Evolutionary conservation across 2,888 invertebrate species (phyloP).

Genomic region (Amblyjoppa proteus): DNA sequence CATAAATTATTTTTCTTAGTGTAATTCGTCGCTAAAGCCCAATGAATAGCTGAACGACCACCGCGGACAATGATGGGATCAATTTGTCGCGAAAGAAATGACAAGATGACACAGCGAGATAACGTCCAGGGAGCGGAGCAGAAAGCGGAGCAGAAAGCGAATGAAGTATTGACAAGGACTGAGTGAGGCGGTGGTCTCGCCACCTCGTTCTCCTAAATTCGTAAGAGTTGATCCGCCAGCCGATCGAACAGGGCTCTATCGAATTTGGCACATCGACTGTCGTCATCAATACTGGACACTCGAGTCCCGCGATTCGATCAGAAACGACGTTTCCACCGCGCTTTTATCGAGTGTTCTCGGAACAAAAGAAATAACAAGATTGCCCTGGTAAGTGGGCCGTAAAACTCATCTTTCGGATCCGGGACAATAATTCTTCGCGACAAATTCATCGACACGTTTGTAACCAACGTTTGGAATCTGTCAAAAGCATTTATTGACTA

Average conservation of each 20-base stretch:
- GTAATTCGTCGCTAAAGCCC: neutral
- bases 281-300: slow-evolving; percentile 40
- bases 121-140: slow-evolving; percentile 11
- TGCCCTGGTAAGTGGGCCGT: slow-evolving; percentile 12
- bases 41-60: slow-evolving; percentile 1
- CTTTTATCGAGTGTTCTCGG: slow-evolving; percentile 42
- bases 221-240: slow-evolving; percentile 28
- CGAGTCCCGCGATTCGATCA: slow-evolving; percentile 48
- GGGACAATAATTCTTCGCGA: slow-evolving; percentile 17
- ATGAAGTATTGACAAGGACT: slow-evolving; percentile 57
- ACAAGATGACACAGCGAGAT: slow-evolving; percentile 48
- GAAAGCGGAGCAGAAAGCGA: slow-evolving; percentile 1
- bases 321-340: slow-evolving; percentile 37
- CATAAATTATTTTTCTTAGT: too few species aligned
- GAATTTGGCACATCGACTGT: slow-evolving; percentile 58
- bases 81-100: slow-evolving; percentile 33
- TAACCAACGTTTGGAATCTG: neutral
- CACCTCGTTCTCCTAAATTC: slow-evolving; percentile 44
- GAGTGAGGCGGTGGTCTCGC: slow-evolving; percentile 32
- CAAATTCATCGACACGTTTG: neutral
- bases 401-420: neutral
- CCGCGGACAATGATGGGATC: slow-evolving; percentile 25
- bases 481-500: neutral
- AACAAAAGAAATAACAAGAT: slow-evolving; percentile 51
- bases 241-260: slow-evolving; percentile 38